Percentiles rank a stretch among this genome's conserved stretches.
Evolutionary conservation across 2,113 vertebrate genomes (phyloP).

Genomic region (Alethe castanea): DNA sequence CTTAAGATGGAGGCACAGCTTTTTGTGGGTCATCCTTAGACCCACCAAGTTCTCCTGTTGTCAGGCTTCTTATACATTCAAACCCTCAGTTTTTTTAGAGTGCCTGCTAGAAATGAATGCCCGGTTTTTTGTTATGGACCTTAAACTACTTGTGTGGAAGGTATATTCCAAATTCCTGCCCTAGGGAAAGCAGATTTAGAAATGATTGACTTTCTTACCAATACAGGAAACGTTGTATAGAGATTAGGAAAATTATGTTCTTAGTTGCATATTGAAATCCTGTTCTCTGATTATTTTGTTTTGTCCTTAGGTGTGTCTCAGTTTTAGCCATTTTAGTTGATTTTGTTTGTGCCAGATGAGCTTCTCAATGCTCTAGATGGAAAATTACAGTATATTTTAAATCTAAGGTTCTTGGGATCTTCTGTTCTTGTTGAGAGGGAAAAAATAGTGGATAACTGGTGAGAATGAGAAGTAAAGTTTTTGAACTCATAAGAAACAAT

Average conservation of each 20-base stretch:
- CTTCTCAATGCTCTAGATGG: neutral
- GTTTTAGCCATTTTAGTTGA: neutral
- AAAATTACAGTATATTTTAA: neutral
- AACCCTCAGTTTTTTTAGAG: neutral
- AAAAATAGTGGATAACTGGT: neutral
- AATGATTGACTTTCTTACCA: neutral
- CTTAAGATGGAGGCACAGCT: fast-evolving
- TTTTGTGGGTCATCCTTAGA: neutral
- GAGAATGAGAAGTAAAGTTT: neutral
- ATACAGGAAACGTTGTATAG: neutral
- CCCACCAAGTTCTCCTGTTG: neutral
- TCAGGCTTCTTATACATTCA: neutral
- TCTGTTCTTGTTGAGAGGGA: neutral
- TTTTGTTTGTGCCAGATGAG: neutral
- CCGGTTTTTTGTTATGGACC: neutral
- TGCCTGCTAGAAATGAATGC: neutral
- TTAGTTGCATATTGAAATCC: neutral
- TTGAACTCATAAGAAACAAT: neutral
- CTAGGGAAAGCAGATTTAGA: neutral
- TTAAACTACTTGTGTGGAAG: neutral
- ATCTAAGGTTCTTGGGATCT: neutral
- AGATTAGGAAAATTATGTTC: neutral
- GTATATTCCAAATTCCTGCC: neutral
- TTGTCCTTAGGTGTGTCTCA: neutral
- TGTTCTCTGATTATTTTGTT: neutral